Base-by-base conservation (phyloP, 2,113 vertebrate species). In the Mohoua ochrocephala region DNA sequence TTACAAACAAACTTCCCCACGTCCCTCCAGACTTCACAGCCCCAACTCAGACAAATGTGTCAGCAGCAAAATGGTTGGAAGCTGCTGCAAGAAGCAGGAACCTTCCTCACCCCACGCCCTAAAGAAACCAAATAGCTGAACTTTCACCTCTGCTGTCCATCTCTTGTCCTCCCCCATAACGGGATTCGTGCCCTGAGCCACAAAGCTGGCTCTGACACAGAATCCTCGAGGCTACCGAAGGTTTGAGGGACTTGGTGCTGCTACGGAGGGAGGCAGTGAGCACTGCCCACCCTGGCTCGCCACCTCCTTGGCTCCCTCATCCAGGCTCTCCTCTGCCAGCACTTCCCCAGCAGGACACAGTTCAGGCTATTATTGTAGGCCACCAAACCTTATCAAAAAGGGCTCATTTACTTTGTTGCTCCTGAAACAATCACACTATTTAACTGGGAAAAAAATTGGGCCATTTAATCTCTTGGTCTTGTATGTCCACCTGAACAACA, bases 1-100 rank as follows among this genome's bases (percentile, higher is more conserved):
- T 6, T 60, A 24, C 78, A 73, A 52, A 69, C 10, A 79, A 54
- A 22, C 6, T 20, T 49, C 39, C 26, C n/a, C 0, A 0, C 5
- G n/a, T 28, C 37, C n/a, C 68, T 89, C 44, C 22, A 45, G 13
- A 33, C 39, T n/a, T 61, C 22, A 33, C 22, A 68, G n/a, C 20
- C 2, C 2, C 5, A 9, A 41, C 26, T 82, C 19, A 21, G 27
- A 41, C 26, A 67, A 71, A 50, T 5, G 2, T 24, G 4, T 13
- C 39, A 41, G 9, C 23, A 45, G n/a, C 45, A 39, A 73, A 27
- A 11, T 1, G 15, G 42, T 0, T 47, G 13, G 2, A 63, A 49
- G 24, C 26, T 61, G 64, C 83, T 74, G 37, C 35, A 69, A 69
- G 60, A 6, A 69, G 49, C 31, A 39, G 69, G 15, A 12, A 19